A percentile compares a stretch with the other conserved stretches of the same genome.
Conservation (phyloP, 2,113 vertebrate genomes). For the Rhinoderma darwinii region DNA sequence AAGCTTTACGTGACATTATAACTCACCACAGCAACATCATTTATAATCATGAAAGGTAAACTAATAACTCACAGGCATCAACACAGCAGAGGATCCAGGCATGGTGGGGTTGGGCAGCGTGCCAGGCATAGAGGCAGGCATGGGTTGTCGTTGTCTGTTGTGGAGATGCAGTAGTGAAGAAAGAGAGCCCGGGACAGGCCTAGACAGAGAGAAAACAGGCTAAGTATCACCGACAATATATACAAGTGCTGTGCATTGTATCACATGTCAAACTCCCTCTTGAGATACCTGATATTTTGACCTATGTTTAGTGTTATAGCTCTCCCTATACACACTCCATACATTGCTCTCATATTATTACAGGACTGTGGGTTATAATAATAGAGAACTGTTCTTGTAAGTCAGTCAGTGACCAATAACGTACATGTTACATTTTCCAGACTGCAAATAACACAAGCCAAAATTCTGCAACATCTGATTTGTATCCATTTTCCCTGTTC, state of each 20-base stretch:
- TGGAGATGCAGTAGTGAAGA: constrained; percentile 97
- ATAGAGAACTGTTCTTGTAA: constrained; percentile 17
- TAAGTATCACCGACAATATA: constrained; percentile 58
- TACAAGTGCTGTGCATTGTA: constrained; percentile 45
- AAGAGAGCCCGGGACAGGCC: constrained; percentile 97
- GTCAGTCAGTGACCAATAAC: constrained; percentile 20
- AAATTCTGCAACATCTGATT: constrained; percentile 32
- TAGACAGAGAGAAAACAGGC: constrained; percentile 66
- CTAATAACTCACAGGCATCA: constrained; percentile 91
- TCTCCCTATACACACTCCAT: constrained; percentile 10
- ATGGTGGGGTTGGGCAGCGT: constrained; percentile 97
- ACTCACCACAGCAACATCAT: background rate
- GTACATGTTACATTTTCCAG: constrained; percentile 43
- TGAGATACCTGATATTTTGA: constrained; percentile 25
- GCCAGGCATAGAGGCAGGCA: constrained; percentile 98
- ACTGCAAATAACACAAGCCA: constrained; percentile 32
- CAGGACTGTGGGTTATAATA: constrained; percentile 48
- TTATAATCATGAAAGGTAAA: background rate
- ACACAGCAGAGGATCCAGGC: constrained; percentile 96
- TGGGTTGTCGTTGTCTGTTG: constrained; percentile 97
- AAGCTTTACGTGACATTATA: background rate
- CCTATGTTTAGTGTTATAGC: constrained; percentile 2
- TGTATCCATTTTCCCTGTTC: background rate
- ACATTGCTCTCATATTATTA: constrained; percentile 46
- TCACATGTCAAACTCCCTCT: constrained; percentile 49